Base-by-base conservation (phyloP, 2,888 invertebrate genomes). In the Leptinotarsa tumamoca region DNA sequence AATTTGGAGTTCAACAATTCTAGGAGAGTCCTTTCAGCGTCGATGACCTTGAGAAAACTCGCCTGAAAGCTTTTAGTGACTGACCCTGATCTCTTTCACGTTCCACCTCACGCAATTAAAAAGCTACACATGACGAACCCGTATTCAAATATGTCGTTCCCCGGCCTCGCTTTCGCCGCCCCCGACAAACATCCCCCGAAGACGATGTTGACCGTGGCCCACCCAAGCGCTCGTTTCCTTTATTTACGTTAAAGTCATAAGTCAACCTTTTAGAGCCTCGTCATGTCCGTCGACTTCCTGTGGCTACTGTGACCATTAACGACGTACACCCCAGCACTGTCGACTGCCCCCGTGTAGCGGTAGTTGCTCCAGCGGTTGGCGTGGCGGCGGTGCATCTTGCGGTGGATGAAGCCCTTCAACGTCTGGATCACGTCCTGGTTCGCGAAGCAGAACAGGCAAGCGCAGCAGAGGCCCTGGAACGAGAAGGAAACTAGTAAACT, bases 381-480 rank as follows among this genome's bases (percentile, higher is more conserved):
- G 14, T 81, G 70, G 56, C 90, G 87, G 21, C 58, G 70, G 58
- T 70, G 70, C 23, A 58, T 70, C 14, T 58, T 58, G 49, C 70
- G 70, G 21, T 58, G 23, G 21, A 70, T 18, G 70, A 70, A 70
- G 0, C 88, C 87, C 73, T 89, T 89, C 23, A 90, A 84, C 4
- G 91, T 91, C 68, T 89, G 89, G 72, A 90, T 89, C 15, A 95
- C 94, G 86, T 95, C 94, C 79, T 94, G 92, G 87, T 95, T 94
- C 80, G 93, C 94, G 89, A 94, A 95, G 85, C 94, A 94, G 85
- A 93, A 94, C 7, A 95, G 89, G 68, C 93, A 90, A 0, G 94
- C 91, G 4, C 94, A 93, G 83, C 93, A 93, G 50, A 93, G 88
- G 49, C 95, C 95, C 93, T 93, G 86, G 51, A 88, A 88, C 66